A percentile compares a stretch with the other conserved stretches of the same genome.
Evolutionary conservation across 2,888 invertebrate species (phyloP).

Genomic region (Agrochola macilenta): DNA sequence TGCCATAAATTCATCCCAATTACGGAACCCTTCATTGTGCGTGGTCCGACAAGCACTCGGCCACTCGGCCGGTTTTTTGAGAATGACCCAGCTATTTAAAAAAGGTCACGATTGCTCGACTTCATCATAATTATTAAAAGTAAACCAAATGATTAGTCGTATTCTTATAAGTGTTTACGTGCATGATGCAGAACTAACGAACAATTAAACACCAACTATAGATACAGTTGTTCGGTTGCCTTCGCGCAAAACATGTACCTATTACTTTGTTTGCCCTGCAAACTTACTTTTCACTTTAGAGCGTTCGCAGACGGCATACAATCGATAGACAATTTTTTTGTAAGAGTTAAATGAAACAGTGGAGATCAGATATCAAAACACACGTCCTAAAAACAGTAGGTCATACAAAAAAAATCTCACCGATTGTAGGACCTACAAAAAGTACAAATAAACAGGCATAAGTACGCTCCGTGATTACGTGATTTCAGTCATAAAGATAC

Average conservation of each 20-base stretch:
- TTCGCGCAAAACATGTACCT: background rate
- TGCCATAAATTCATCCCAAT: too few relatives aligned
- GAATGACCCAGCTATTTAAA: too few relatives aligned
- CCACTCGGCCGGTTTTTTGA: too few relatives aligned
- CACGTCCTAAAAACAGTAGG: background rate
- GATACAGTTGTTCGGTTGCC: background rate
- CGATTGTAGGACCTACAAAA: background rate
- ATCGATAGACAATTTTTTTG: background rate
- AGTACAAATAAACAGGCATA: background rate
- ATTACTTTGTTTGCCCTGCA: background rate
- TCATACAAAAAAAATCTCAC: background rate
- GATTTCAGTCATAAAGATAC: background rate
- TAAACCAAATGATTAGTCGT: constrained; percentile 2
- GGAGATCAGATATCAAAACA: background rate
- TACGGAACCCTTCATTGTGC: too few relatives aligned
- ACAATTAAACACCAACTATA: background rate
- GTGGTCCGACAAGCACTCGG: too few relatives aligned
- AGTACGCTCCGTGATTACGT: too few relatives aligned
- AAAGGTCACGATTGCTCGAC: background rate
- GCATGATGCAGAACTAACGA: background rate
- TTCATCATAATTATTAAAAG: constrained; percentile 8
- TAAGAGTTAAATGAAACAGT: background rate
- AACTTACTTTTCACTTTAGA: background rate
- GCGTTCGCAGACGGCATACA: background rate
- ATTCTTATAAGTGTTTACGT: background rate